Percentiles rank a stretch among this genome's conserved stretches.
Evolutionary conservation across 92 coral and sea anemone species (phyloP).

Genomic region (Chrysogorgia sp.): DNA sequence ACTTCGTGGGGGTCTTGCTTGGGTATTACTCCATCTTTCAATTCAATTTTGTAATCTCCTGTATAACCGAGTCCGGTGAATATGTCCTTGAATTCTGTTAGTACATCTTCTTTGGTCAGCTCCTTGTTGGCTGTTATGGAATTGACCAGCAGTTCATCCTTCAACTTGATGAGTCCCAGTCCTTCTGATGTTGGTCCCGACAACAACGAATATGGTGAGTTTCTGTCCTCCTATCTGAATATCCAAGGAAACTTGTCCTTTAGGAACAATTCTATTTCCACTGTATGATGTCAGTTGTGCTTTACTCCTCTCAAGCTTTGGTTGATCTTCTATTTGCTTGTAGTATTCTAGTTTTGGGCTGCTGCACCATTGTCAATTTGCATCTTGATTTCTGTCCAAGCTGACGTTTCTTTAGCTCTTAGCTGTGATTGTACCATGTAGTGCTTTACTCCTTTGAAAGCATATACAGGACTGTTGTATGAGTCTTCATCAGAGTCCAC

Average conservation of each 20-base stretch:
- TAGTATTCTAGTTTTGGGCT: not conserved
- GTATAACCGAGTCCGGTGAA: slow-evolving; percentile 41
- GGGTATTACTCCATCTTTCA: slow-evolving; percentile 12
- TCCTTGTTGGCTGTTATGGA: not conserved
- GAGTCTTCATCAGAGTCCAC: slow-evolving; percentile 14
- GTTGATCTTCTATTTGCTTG: not conserved
- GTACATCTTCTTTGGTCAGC: slow-evolving; percentile 16
- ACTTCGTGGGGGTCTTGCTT: not conserved
- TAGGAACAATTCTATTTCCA: slow-evolving; percentile 22
- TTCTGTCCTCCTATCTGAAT: slow-evolving; percentile 23
- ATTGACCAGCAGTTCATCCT: not conserved
- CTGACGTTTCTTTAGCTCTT: slow-evolving; percentile 4
- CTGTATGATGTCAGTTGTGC: slow-evolving; percentile 28
- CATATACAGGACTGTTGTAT: not conserved
- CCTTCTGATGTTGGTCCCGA: not conserved
- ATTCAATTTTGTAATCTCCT: slow-evolving; percentile 29
- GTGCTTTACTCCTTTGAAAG: slow-evolving; percentile 26
- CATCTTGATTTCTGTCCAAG: not conserved
- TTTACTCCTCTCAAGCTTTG: not conserved
- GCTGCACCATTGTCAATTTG: not conserved
- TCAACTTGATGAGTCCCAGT: not conserved
- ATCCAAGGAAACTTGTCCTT: slow-evolving; percentile 34
- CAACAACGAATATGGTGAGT: not conserved
- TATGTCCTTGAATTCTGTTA: slow-evolving; percentile 24
- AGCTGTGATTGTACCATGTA: slow-evolving; percentile 42